Evolutionary conservation across 1,140 invertebrate genomes (phyloP).

Genomic region (Bombus huntii): DNA sequence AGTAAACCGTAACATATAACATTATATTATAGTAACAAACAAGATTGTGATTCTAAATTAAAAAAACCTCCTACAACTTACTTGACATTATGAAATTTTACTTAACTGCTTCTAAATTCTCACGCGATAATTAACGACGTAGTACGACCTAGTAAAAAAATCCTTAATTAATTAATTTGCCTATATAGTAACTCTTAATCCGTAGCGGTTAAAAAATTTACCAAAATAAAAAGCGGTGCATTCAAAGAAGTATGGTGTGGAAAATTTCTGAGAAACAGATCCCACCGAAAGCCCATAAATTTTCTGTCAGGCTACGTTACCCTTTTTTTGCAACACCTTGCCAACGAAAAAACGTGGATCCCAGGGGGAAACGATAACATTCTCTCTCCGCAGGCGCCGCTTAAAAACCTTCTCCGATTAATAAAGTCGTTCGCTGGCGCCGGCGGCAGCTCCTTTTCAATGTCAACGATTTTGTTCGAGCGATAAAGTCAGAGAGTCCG

Average conservation of each 20-base stretch:
- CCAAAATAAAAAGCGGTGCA: no score
- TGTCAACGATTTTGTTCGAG: conserved; percentile 16
- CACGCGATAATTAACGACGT: no score
- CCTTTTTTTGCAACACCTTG: neutral
- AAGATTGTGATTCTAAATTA: no score
- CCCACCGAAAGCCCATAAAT: conserved; percentile 1
- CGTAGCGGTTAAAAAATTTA: no score
- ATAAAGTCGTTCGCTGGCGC: conserved; percentile 16
- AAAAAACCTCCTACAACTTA: no score
- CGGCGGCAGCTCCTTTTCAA: neutral
- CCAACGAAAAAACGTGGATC: conserved; percentile 9
- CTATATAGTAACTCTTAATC: no score
- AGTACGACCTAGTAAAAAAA: no score
- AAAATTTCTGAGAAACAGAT: conserved; percentile 8
- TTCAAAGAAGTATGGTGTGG: neutral
- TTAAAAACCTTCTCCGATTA: conserved; percentile 3
- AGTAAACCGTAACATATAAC: no score
- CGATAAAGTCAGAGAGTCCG: conserved; percentile 33
- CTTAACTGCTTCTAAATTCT: no score
- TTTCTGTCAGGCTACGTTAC: neutral
- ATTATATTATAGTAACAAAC: no score
- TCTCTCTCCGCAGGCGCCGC: neutral
- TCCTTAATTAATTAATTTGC: no score
- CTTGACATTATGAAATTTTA: no score
- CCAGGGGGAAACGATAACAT: neutral